A percentile compares a stretch with the other conserved stretches of the same genome.
phyloP scores from a whole-genome alignment of 2,797 vertebrate species.

The Pseudochirops cupreus region DNA sequence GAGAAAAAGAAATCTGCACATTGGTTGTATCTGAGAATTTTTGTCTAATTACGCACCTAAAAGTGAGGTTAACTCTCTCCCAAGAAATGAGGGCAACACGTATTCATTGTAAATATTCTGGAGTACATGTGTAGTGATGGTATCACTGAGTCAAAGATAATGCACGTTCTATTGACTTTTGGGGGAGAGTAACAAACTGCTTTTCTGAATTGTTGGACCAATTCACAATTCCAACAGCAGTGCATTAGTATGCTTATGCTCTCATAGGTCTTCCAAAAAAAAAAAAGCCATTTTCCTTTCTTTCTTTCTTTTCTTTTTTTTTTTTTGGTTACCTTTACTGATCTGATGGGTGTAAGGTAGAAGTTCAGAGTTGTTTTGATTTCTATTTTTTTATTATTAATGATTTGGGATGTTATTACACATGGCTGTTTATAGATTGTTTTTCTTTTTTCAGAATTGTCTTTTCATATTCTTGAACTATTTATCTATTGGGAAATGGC shows the following conservation, averaged over 20 bases:
- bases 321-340: not conserved
- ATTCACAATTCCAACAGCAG: accelerated
- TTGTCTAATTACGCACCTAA: not conserved
- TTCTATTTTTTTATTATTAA: conserved; percentile 46
- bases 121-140: not conserved
- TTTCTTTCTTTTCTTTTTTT: not conserved
- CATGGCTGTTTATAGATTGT: not conserved
- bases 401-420: not conserved
- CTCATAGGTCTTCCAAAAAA: too few relatives aligned
- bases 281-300: not conserved
- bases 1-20: not conserved
- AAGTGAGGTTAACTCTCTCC: not conserved
- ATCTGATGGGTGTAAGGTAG: conserved; percentile 49
- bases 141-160: not conserved
- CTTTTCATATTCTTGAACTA: conserved; percentile 67
- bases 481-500: conserved; percentile 67
- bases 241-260: not conserved
- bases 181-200: not conserved
- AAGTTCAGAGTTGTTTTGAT: conserved; percentile 10
- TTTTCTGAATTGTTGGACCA: not conserved
- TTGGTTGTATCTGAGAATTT: not conserved
- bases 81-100: not conserved
- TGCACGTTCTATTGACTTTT: not conserved
- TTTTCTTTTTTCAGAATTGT: not conserved
- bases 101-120: not conserved